Conservation (phyloP, 2,888 invertebrate genomes). For the Thelaira solivaga region DNA sequence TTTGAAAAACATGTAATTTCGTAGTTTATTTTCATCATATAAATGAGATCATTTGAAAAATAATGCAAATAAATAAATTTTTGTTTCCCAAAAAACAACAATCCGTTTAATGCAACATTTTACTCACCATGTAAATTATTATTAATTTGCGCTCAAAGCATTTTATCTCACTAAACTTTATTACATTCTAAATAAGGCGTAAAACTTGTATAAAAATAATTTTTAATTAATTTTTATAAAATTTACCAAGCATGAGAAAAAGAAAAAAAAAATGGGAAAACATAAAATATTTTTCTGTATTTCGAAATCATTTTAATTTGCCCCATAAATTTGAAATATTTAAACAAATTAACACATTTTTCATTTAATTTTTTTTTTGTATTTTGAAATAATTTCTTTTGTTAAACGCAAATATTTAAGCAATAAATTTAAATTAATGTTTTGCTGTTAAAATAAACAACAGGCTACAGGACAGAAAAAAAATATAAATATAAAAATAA, state of each 20-base stretch:
- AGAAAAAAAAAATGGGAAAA: not conserved
- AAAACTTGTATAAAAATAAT: slow-evolving; percentile 30
- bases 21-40: too few relatives aligned
- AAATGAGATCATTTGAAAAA: not conserved
- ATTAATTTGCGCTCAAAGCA: not conserved
- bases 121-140: slow-evolving; percentile 1
- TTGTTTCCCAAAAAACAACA: not conserved
- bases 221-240: slow-evolving; percentile 29
- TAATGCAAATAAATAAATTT: not conserved
- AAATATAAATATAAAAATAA: not conserved
- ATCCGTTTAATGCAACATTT: not conserved
- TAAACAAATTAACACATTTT: slow-evolving; percentile 57
- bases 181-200: slow-evolving; percentile 35
- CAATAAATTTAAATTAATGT: slow-evolving; percentile 57
- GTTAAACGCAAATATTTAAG: slow-evolving; percentile 52
- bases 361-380: slow-evolving; percentile 50
- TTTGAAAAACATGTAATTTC: too few relatives aligned
- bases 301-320: slow-evolving; percentile 55
- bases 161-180: slow-evolving; percentile 26
- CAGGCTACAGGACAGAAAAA: slow-evolving; percentile 3
- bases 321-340: slow-evolving; percentile 43
- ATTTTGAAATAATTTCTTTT: slow-evolving; percentile 46
- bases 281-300: slow-evolving; percentile 28
- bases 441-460: slow-evolving; percentile 56
- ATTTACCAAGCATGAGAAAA: not conserved